Percentiles rank a stretch among this genome's conserved stretches.
Conservation (phyloP, 2,797 vertebrate species). For the Anguilla obscura region DNA sequence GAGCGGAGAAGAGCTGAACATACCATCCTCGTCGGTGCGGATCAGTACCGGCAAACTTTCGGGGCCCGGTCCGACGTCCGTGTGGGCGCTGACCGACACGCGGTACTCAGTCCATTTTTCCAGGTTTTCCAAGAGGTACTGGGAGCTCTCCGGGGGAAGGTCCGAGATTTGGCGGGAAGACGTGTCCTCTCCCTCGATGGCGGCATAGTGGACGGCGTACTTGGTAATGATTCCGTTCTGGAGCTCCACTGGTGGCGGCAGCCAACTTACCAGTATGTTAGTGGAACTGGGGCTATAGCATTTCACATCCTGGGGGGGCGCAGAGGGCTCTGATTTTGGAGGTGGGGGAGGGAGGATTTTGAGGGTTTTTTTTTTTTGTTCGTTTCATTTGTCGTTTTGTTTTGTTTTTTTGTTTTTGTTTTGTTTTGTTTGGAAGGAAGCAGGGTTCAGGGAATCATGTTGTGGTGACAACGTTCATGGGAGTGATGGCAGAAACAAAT, state of each 20-base stretch:
- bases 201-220: conserved; percentile 87
- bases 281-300: conserved; percentile 96
- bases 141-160: conserved; percentile 85
- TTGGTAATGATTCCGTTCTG: conserved; percentile 95
- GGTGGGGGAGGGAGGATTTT: conserved; percentile 51
- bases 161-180: conserved; percentile 76
- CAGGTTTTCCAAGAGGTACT: conserved; percentile 97
- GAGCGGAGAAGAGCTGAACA: conserved; percentile 72
- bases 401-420: conserved; percentile 58
- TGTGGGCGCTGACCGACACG: conserved; percentile 92
- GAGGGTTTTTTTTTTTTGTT: conserved; percentile 52
- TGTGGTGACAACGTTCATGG: conserved; percentile 75
- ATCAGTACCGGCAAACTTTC: conserved; percentile 89
- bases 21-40: conserved; percentile 99
- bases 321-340: conserved; percentile 87
- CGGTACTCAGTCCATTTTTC: conserved; percentile 99
- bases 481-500: conserved; percentile 72
- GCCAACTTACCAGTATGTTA: conserved; percentile 99
- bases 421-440: conserved; percentile 62
- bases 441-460: conserved; percentile 76
- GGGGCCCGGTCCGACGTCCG: conserved; percentile 94
- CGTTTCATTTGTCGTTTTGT: conserved; percentile 50
- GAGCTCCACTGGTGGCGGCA: conserved; percentile 86
- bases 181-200: conserved; percentile 86
- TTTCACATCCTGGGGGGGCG: conserved; percentile 94